phyloP scores from a whole-genome alignment of 1,140 invertebrate species.

The Odontomachus brunneus region DNA sequence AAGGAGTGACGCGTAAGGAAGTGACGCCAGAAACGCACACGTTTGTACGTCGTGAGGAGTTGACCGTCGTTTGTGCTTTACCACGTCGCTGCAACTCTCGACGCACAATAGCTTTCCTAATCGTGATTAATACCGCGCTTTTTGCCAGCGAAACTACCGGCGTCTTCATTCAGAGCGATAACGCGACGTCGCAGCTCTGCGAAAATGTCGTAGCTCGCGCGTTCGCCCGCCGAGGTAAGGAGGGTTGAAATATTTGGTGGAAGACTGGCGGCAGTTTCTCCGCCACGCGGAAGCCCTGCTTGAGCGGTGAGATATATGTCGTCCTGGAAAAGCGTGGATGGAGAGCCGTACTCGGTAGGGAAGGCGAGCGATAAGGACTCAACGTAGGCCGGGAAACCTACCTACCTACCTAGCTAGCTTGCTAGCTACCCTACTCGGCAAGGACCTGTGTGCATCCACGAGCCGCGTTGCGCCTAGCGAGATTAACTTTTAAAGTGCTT shows the following conservation, averaged over 20 bases:
- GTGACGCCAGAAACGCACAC: too few relatives aligned
- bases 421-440: not conserved
- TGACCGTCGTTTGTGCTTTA: too few relatives aligned
- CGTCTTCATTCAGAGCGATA: constrained; percentile 24
- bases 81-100: too few relatives aligned
- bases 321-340: constrained; percentile 39
- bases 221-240: not conserved
- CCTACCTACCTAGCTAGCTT: not conserved
- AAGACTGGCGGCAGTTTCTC: constrained; percentile 54
- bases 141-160: constrained; percentile 10
- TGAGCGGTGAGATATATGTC: constrained; percentile 53
- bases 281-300: constrained; percentile 24
- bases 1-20: too few relatives aligned
- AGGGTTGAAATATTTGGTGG: constrained; percentile 54
- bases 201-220: constrained; percentile 43
- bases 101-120: too few relatives aligned
- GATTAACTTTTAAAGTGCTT: constrained; percentile 79
- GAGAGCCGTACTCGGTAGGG: not conserved
- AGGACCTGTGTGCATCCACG: not conserved
- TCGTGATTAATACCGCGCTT: not conserved
- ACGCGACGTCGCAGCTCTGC: constrained; percentile 51
- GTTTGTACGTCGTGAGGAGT: too few relatives aligned
- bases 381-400: constrained; percentile 35
- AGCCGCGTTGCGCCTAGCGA: constrained; percentile 51
- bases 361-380: constrained; percentile 32